Evolutionary conservation across 2,888 invertebrate species (phyloP).

Genomic region (Pelosia muscerda): DNA sequence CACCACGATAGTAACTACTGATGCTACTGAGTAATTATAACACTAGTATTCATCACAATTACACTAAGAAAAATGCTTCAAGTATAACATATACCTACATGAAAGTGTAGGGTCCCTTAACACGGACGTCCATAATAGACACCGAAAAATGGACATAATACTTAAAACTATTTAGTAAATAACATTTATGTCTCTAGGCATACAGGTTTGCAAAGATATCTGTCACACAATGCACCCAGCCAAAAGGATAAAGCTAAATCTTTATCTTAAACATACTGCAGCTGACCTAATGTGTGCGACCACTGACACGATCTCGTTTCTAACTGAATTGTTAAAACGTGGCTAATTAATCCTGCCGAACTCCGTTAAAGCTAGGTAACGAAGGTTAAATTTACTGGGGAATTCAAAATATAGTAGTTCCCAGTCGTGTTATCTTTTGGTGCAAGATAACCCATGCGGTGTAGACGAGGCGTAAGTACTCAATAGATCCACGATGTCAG

Average conservation of each 20-base stretch:
- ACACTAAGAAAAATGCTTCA: no score
- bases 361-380: neutral
- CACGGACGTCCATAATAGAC: no score
- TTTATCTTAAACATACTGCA: neutral
- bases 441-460: constrained; percentile 45
- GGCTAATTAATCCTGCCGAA: neutral
- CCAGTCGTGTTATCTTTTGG: constrained; percentile 37
- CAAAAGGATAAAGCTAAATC: neutral
- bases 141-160: no score
- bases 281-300: neutral
- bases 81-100: no score
- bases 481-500: constrained; percentile 54
- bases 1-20: neutral
- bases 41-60: neutral
- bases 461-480: constrained; percentile 37
- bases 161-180: no score
- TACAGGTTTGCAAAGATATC: no score
- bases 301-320: neutral
- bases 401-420: neutral
- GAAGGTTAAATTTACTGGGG: neutral
- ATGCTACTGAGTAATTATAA: neutral
- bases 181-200: no score
- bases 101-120: no score
- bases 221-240: no score
- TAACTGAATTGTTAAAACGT: constrained; percentile 4